Percentiles rank a stretch among this genome's conserved stretches.
Evolutionary conservation across 2,113 vertebrate species (phyloP).

Genomic region (Neolamprologus toae): DNA sequence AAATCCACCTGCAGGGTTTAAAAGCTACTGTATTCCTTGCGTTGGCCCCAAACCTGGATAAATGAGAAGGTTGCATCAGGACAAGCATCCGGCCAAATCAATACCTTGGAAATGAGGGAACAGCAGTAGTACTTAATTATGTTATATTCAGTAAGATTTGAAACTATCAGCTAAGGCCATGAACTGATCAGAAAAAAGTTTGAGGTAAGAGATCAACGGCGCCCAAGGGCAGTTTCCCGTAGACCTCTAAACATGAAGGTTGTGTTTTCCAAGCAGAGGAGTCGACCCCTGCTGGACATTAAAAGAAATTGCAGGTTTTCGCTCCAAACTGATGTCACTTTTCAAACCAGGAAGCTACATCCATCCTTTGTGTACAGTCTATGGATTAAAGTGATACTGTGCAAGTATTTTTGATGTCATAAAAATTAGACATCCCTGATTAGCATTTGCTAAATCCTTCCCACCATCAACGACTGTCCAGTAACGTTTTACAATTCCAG

Average conservation of each 20-base stretch:
- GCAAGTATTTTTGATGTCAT: background rate
- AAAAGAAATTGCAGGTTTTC: background rate
- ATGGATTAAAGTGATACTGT: background rate
- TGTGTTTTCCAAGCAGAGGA: background rate
- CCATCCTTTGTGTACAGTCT: background rate
- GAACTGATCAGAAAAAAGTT: background rate
- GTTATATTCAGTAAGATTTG: background rate
- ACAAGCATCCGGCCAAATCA: background rate
- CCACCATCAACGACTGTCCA: background rate
- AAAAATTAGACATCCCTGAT: background rate
- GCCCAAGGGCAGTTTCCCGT: background rate
- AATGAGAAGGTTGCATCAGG: background rate
- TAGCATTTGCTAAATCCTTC: background rate
- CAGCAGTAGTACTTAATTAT: background rate
- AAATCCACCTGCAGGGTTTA: background rate
- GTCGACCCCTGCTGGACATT: background rate
- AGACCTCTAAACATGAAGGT: background rate
- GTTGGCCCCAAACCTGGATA: background rate
- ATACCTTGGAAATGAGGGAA: background rate
- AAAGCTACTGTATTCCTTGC: background rate
- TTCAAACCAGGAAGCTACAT: background rate
- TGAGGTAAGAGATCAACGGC: background rate
- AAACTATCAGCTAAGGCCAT: background rate
- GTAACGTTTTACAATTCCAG: background rate
- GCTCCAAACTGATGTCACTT: background rate